Base-by-base conservation (phyloP, 2,888 invertebrate genomes). In the Cyrtodaria siliqua region DNA sequence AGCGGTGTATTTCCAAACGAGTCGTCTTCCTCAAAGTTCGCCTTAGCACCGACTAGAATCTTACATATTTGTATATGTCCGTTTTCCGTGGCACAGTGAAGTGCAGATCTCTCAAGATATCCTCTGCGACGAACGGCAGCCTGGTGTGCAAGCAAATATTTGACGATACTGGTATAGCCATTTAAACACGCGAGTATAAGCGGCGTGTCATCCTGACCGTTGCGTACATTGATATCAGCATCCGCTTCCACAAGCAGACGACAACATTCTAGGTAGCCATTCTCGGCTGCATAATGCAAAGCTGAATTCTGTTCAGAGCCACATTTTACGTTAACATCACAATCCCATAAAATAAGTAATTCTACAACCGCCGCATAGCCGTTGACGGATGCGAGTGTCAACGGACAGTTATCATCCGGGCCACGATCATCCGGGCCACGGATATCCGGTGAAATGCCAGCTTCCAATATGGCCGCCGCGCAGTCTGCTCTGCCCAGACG, bases 81-180 rank as follows among this genome's bases (percentile, higher is more conserved):
- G 73, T 87, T 86, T 69, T 90, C 89, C 6, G 90, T 87, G 1
- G 90, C 90, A 74, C 87, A 87, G 59, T 91, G 90, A 26, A 91
- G 79, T 2, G 89, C 91, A 0, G 90, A 90, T 18, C 89, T 82
- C 33, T 90, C 90, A 47, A 87, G 87, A 56, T 87, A 89, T 0
- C 90, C 90, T 64, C 90, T 71, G 14, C 86, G 79, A 53, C 89
- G 61, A 23, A 89, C 87, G 16, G 86, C 87, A 0, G 89, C 90
- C 68, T 89, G 82, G 63, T 84, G 78, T 8, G 83, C 84, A 4
- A 91, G 63, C 6, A 91, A 76, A 56, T 86, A 86, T 59, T 87
- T 86, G 1, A 90, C 89, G 12, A 90, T 79, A 27, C 87, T 81
- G n/a, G 87, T 77, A 62, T 88, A 89, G 12, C 90, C 89, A 67